Base-by-base conservation (phyloP, 2,888 invertebrate species). In the Lycophotia porphyrea region DNA sequence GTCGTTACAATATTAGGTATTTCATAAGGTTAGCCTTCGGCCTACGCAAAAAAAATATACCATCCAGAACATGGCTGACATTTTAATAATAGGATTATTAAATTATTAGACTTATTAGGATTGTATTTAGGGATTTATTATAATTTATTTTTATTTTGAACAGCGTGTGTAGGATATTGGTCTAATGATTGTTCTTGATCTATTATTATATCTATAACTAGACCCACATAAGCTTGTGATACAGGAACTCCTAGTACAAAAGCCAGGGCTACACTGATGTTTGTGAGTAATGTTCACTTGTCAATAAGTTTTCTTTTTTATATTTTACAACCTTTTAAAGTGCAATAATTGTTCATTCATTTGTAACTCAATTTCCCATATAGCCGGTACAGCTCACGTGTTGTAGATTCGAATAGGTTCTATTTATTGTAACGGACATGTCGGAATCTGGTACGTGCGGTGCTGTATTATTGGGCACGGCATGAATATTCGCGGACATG, bases 401-500 rank as follows among this genome's bases (percentile, higher is more conserved):
- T 71, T 71, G 69, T 74, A 80, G 67, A 61, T 52, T 77, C 42
- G 52, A 63, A 85, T 82, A 71, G 87, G 73, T 80, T 75, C 69
- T 80, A 81, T 81, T 84, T 87, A 88, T 83, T 87, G 79, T 81
- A 77, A 83, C 65, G 74, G 80, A 85, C 87, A 88, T 88, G 79
- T 81, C 31, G 77, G 76, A 77, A 84, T 88, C 84, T 80, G 80
- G 80, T 81, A 81, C 85, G 82, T 72, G 71, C 66, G 68, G 73
- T 84, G 77, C 76, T 83, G 85, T 87, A 85, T 88, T 90, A 90
- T 90, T 88, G 86, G 89, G 44, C 8, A 64, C 70, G 42, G 60
- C 89, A 91, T 92, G 92, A 92, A 93, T 93, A 93, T 93, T 93
- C 91, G 93, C 90, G 92, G 88, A 84, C 84, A 87, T 84, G 84